Evolutionary conservation across 2,797 vertebrate species (phyloP).

Genomic region (Gouania willdenowi): DNA sequence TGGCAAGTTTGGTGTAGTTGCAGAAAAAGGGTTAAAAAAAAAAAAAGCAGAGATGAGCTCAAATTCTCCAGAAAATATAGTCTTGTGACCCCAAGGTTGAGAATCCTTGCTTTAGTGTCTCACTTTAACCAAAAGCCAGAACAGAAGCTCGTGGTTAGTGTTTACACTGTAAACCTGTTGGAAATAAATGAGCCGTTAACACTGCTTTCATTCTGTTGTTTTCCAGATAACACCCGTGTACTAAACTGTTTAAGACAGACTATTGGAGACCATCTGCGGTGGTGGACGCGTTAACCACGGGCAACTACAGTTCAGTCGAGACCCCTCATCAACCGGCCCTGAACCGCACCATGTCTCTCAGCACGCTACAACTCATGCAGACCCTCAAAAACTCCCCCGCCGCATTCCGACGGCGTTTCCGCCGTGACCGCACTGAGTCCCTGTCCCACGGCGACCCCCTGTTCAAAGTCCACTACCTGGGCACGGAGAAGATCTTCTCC

Average conservation of each 20-base stretch:
- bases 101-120: too few species aligned
- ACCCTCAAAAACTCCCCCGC: constrained; percentile 80
- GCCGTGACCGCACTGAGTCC: constrained; percentile 74
- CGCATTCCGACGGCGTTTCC: constrained; percentile 72
- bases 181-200: constrained; percentile 6
- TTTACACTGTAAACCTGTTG: too few species aligned
- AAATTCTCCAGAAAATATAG: too few species aligned
- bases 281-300: constrained; percentile 12
- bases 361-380: constrained; percentile 78
- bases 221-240: constrained; percentile 60
- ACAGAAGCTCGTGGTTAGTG: too few species aligned
- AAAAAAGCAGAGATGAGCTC: too few species aligned
- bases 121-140: too few species aligned
- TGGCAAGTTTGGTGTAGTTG: too few species aligned
- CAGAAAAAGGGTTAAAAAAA: too few species aligned
- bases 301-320: neutral
- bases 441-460: constrained; percentile 81
- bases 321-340: constrained; percentile 5
- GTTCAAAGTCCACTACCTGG: constrained; percentile 81
- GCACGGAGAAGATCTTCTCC: constrained; percentile 81
- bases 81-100: too few species aligned
- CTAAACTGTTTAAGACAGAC: constrained; percentile 35
- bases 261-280: constrained; percentile 20
- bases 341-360: constrained; percentile 64
- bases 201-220: neutral